Percentiles rank a stretch among this genome's conserved stretches.
Conservation (phyloP, 2,888 invertebrate genomes). For the Neocrepidodera transversa region DNA sequence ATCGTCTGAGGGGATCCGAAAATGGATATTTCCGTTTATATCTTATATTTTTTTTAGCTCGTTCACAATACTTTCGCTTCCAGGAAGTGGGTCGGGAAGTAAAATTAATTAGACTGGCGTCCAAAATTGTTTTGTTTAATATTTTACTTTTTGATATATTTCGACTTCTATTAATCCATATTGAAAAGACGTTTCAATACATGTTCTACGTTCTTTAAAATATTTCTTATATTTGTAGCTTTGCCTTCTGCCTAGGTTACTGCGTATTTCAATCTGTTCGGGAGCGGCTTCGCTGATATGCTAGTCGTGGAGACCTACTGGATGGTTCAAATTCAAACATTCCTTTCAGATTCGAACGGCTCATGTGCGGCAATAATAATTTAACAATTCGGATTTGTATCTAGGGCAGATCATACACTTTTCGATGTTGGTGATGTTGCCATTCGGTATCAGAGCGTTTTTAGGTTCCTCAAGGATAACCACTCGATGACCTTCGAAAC, state of each 20-base stretch:
- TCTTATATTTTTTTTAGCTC: too few relatives aligned
- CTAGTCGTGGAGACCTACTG: slow-evolving; percentile 81
- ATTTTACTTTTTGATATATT: too few relatives aligned
- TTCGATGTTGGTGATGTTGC: slow-evolving; percentile 63
- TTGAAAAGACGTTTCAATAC: too few relatives aligned
- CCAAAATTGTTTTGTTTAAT: too few relatives aligned
- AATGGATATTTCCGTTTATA: too few relatives aligned
- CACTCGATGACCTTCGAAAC: slow-evolving; percentile 96
- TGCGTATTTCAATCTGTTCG: slow-evolving; percentile 81
- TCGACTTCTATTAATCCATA: too few relatives aligned
- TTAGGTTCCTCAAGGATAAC: slow-evolving; percentile 69
- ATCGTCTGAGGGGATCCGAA: too few relatives aligned
- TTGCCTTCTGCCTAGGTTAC: slow-evolving; percentile 88
- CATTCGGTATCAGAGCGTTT: slow-evolving; percentile 58
- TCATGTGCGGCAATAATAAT: slow-evolving; percentile 95
- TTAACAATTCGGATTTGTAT: slow-evolving; percentile 89
- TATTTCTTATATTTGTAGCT: slow-evolving; percentile 84
- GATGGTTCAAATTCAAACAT: slow-evolving; percentile 89
- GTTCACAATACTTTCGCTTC: too few relatives aligned
- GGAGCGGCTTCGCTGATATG: slow-evolving; percentile 82
- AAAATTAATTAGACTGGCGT: too few relatives aligned
- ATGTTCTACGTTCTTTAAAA: slow-evolving; percentile 87
- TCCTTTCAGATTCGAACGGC: slow-evolving; percentile 93
- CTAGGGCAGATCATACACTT: slow-evolving; percentile 80
- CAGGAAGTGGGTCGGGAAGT: too few relatives aligned